Base-by-base conservation (phyloP, 2,113 vertebrate genomes). In the Psittacus erithacus region DNA sequence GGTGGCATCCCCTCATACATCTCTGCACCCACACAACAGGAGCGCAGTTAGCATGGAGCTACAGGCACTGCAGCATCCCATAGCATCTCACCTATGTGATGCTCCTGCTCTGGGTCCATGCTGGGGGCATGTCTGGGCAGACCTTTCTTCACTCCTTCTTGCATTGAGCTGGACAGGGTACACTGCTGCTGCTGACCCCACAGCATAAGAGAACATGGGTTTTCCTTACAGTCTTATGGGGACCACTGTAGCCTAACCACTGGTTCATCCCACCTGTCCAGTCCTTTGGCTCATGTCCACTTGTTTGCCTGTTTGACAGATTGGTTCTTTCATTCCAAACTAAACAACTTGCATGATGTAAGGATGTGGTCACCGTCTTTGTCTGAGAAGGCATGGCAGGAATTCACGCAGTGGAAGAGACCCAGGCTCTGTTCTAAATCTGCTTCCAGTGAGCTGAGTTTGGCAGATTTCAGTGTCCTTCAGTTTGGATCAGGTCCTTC, bases 301-400 rank as follows among this genome's bases (percentile, higher is more conserved):
- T 84, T 33, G 6, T 44, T 43, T 69, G 79, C 38, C 70, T 77
- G 25, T 46, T 83, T 43, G 86, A 53, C 46, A 70, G n/a, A 67
- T 4, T 55, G 68, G 23, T 59, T 92, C 41, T 55, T 39, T 88
- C 73, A 55, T n/a, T 35, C 53, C 52, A 46, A 92, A 63, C 82
- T 28, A 28, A 94, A 85, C 46, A 87, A 44, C 62, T 57, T 18
- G 4, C 13, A 3, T 64, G 92, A 81, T 68, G 69, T 43, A 71
- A 91, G 91, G 88, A 93, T 84, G 92, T 86, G 92, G 83, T 86
- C 1, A 0, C 50, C 31, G n/a, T 78, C 91, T 93, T 92, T 88
- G 86, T 92, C 33, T 88, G 73, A 68, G 88, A 86, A 93, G 67
- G 57, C 79, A 82, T 5, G 78, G 82, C 69, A 94, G 55, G 83